phyloP scores from a whole-genome alignment of 2,113 vertebrate genomes.

The Diadophis punctatus region DNA sequence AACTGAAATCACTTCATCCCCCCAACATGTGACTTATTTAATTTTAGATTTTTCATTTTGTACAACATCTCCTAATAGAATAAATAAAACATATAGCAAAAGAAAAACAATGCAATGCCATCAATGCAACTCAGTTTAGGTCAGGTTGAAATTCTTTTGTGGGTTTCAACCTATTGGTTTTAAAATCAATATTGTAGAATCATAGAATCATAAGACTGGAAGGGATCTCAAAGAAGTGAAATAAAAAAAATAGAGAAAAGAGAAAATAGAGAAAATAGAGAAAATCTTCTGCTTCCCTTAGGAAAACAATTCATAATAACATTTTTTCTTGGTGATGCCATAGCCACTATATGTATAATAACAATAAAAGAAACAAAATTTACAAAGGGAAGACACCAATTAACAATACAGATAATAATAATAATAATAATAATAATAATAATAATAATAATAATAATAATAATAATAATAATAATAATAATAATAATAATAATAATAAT shows the following conservation, averaged over 20 bases:
- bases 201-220: not conserved
- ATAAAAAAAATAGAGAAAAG: too few species aligned
- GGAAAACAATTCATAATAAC: not conserved
- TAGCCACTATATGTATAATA: not conserved
- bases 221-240: not conserved
- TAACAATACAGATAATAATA: not conserved
- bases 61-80: not conserved
- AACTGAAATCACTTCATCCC: not conserved
- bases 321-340: not conserved
- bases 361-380: not conserved
- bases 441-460: too few species aligned
- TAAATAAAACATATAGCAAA: not conserved
- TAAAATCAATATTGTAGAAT: not conserved
- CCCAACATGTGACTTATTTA: not conserved
- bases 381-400: not conserved
- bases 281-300: not conserved
- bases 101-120: not conserved
- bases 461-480: too few species aligned
- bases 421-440: too few species aligned
- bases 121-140: too few species aligned
- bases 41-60: not conserved
- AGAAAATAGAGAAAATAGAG: too few species aligned
- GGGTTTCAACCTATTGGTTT: not conserved
- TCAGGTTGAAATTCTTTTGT: not conserved
- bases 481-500: too few species aligned